Base-by-base conservation (phyloP, 2,888 invertebrate genomes). In the Scelioninae gen. 2 region DNA sequence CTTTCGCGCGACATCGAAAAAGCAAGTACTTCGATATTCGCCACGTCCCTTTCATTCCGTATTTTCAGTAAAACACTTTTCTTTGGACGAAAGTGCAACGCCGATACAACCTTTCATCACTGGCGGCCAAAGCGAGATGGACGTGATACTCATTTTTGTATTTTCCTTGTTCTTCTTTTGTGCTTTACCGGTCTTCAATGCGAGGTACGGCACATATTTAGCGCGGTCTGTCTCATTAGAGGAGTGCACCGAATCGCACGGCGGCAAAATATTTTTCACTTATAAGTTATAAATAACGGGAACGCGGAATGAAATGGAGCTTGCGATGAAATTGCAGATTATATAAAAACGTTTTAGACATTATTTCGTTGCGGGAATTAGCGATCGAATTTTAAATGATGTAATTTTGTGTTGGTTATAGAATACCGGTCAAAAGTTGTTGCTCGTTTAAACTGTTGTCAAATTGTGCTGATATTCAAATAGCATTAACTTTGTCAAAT, bases 121-220 rank as follows among this genome's bases (percentile, higher is more conserved):
- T 63, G 45, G 64, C 35, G 58, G 50, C 45, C 64, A 45, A 55
- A 73, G 61, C 46, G 46, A 67, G 64, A 57, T 73, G 55, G 61
- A 67, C 50, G 43, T 58, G 57, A 64, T 71, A 64, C 64, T 52
- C 55, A 65, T 65, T 71, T 71, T 37, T 53, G 52, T 45, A 57
- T 57, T 71, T 71, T 65, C 58, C 60, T 33, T 55, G 43, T 9
- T 61, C 7, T 15, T 57, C 50, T 50, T 37, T 46, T 33, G 31
- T 31, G 39, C 41, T 5, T 46, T 39, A 35, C 45, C 31, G 13
- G 52, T 53, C 58, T 41, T 31, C 16, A 71, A 60, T 57, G 41
- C 31, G 43, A 41, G 35, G 41, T 50, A 63, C 28, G 41, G 71
- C 39, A 48, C 64, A 71, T 39, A 58, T 65, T 65, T 65, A 60